Base-by-base conservation (phyloP, 2,797 vertebrate genomes). In the Lagorchestes hirsutus region DNA sequence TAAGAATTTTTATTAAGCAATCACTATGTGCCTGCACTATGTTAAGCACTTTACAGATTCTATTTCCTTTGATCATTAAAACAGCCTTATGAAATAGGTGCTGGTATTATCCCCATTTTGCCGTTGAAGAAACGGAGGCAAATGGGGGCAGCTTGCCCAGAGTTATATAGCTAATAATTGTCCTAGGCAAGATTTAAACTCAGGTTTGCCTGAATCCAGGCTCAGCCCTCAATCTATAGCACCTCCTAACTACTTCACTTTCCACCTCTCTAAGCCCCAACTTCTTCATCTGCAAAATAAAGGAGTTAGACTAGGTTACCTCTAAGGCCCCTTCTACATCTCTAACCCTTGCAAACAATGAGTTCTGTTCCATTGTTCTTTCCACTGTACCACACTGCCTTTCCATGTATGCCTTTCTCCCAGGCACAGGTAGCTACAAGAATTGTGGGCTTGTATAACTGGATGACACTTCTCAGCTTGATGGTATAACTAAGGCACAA, bases 401-500 rank as follows among this genome's bases (percentile, higher is more conserved):
- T 87, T 87, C 24, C 40, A 50, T 87, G 74, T n/a, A 74, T 74
- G 62, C 62, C 5, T 40, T n/a, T n/a, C 24, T 34, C 34, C 34
- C 62, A 34, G 59, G 59, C 59, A n/a, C 0, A 2, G 9, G 11
- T 58, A 90, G 93, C 94, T 50, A 82, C 59, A 55, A 93, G 93
- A 92, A 18, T 5, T 29, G 8, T 12, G 34, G 31, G 50, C 67
- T 93, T 55, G 1, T 11, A 27, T 59, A 90, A 52, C 18, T n/a
- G 4, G 54, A 5, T 54, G 91, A 13, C 14, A 54, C 0, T 40
- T 91, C 34, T 13, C 31, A 0, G 2, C 0, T 0, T 0, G 27
- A 54, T 91, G 31, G 18, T 92, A 54, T n/a, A n/a, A 12, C 62
- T 90, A 52, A 22, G 50, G 74, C 46, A 54, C 59, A 29, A 54